These are phyloP conservation scores for Gila orcuttii DNA, from an alignment of 2,113 vertebrate genomes.

Conservation along the genomic window DNA sequence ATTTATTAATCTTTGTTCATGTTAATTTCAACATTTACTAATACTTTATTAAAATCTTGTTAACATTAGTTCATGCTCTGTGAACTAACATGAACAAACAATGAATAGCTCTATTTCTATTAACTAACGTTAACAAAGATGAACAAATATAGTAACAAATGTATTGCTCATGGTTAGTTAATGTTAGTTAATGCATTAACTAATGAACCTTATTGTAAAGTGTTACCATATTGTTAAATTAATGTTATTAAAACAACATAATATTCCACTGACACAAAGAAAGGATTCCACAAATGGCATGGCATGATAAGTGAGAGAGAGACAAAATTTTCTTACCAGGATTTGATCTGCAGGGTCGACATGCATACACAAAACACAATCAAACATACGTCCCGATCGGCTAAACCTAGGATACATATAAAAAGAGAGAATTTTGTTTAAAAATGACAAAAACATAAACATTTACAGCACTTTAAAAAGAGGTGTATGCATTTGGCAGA, in stretches of 20 bases:
- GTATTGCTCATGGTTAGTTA: too few relatives aligned
- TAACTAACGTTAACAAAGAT: too few relatives aligned
- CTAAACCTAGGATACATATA: constrained; percentile 64
- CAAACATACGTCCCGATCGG: constrained; percentile 56
- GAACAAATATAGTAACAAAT: too few relatives aligned
- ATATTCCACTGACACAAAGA: neutral
- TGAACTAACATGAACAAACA: too few relatives aligned
- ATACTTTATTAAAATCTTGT: too few relatives aligned
- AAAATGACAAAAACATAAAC: neutral
- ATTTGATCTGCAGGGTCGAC: constrained; percentile 54
- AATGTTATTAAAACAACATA: neutral
- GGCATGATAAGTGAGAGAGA: constrained; percentile 40
- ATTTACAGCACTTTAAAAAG: neutral
- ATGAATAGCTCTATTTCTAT: too few relatives aligned
- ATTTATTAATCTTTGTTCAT: too few relatives aligned
- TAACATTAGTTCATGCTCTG: too few relatives aligned
- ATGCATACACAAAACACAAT: constrained; percentile 27
- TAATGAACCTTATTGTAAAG: too few relatives aligned
- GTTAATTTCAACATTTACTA: too few relatives aligned
- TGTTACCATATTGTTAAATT: neutral
- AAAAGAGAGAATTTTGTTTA: neutral
- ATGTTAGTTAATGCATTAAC: too few relatives aligned
- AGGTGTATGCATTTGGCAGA: neutral
- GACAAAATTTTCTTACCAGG: constrained; percentile 65
- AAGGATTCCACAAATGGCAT: neutral